phyloP scores from a whole-genome alignment of 2,888 invertebrate species.

The Caenorhabditis sinica region DNA sequence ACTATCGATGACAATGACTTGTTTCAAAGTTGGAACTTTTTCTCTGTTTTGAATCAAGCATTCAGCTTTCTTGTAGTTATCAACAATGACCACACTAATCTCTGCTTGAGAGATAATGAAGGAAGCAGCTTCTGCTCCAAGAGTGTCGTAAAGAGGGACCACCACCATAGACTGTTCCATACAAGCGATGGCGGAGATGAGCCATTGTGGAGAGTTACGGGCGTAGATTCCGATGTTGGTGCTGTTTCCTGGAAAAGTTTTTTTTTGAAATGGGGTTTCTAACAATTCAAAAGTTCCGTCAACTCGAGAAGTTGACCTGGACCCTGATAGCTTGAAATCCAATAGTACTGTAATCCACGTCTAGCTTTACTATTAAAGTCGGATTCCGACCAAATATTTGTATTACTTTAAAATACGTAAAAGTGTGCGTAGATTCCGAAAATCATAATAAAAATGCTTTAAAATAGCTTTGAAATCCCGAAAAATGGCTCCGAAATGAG shows the following conservation, averaged over 20 bases:
- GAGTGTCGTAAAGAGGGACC: conserved; percentile 96
- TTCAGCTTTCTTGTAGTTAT: conserved; percentile 68
- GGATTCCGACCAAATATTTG: too few species aligned
- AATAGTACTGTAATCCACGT: too few species aligned
- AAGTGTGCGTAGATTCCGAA: too few species aligned
- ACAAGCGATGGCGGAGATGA: conserved; percentile 76
- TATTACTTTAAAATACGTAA: too few species aligned
- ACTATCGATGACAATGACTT: conserved; percentile 77
- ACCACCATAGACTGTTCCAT: conserved; percentile 88
- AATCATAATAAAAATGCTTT: too few species aligned
- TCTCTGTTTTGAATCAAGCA: conserved; percentile 37
- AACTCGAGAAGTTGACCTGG: too few species aligned
- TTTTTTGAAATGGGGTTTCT: too few species aligned
- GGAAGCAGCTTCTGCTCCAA: conserved; percentile 96
- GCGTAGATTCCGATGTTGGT: conserved; percentile 95
- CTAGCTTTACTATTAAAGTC: too few species aligned
- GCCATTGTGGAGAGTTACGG: conserved; percentile 92
- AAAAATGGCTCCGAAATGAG: too few species aligned
- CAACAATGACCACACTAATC: conserved; percentile 80
- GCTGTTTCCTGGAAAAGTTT: conserved; percentile 72
- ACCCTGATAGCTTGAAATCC: too few species aligned
- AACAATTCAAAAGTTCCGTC: too few species aligned
- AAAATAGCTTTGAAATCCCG: too few species aligned
- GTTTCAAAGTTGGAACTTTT: conserved; percentile 75
- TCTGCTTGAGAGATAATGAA: conserved; percentile 83